Conservation (phyloP, 2,113 vertebrate genomes). For the Dasyprocta punctata region DNA sequence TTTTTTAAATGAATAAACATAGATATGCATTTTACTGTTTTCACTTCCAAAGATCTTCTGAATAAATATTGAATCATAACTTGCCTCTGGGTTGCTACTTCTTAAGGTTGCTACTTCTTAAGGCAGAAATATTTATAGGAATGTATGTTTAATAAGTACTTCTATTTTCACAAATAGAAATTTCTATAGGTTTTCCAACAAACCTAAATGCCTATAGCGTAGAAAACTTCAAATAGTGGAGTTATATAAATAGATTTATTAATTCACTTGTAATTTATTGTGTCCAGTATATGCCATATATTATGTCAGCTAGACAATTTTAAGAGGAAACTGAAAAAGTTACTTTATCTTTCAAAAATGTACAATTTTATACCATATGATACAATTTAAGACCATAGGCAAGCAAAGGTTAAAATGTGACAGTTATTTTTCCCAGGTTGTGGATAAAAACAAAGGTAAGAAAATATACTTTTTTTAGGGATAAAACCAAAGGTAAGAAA, state of each 20-base stretch:
- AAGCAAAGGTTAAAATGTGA: neutral
- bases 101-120: slow-evolving; percentile 51
- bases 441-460: neutral
- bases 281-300: neutral
- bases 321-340: neutral
- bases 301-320: neutral
- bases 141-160: neutral
- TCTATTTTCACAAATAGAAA: slow-evolving; percentile 36
- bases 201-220: neutral
- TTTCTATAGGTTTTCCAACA: neutral
- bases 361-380: neutral
- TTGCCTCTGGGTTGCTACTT: neutral
- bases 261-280: neutral
- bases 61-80: neutral
- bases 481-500: neutral
- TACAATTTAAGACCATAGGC: neutral
- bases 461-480: neutral
- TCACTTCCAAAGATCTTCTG: slow-evolving; percentile 9
- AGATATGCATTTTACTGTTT: slow-evolving; percentile 14
- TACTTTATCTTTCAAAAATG: neutral
- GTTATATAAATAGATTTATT: neutral
- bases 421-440: too few species aligned
- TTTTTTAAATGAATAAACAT: neutral
- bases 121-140: slow-evolving; percentile 30
- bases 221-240: neutral